Percentiles rank a stretch among this genome's conserved stretches.
Conservation (phyloP, 2,888 invertebrate genomes). For the Anarsia innoxiella region DNA sequence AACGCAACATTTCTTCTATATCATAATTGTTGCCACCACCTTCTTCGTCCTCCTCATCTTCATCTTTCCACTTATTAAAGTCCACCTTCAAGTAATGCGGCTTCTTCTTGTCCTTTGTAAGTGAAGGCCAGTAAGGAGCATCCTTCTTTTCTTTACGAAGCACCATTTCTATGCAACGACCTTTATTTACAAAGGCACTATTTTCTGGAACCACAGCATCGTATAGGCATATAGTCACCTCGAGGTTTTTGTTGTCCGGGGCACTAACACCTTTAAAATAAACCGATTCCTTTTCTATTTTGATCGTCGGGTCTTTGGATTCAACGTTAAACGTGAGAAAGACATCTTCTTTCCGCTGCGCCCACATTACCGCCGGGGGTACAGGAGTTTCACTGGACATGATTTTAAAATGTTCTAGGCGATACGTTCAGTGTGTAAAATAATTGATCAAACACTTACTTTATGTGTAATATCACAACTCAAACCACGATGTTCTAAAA, state of each 20-base stretch:
- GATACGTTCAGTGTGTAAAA: constrained; percentile 14
- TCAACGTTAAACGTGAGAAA: constrained; percentile 94
- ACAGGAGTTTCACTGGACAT: constrained; percentile 69
- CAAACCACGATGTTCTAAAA: constrained; percentile 21
- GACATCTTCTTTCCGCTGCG: constrained; percentile 88
- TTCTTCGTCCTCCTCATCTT: constrained; percentile 92
- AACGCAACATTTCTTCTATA: constrained; percentile 82
- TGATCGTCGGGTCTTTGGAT: constrained; percentile 89
- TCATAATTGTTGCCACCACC: constrained; percentile 63
- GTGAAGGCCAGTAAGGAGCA: constrained; percentile 90
- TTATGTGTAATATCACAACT: constrained; percentile 10
- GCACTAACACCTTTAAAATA: constrained; percentile 91
- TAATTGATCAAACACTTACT: constrained; percentile 20
- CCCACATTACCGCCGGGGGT: constrained; percentile 94
- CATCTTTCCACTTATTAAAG: constrained; percentile 98
- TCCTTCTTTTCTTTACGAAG: constrained; percentile 81
- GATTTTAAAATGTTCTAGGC: constrained; percentile 14
- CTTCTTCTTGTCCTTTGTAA: constrained; percentile 91
- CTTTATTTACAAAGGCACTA: constrained; percentile 81
- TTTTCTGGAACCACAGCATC: constrained; percentile 88
- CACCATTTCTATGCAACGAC: constrained; percentile 83
- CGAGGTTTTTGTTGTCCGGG: constrained; percentile 88
- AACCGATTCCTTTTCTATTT: constrained; percentile 82
- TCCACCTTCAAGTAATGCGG: constrained; percentile 97
- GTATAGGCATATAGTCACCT: constrained; percentile 90